phyloP scores from a whole-genome alignment of 2,113 vertebrate species.

The Tauraco erythrolophus region DNA sequence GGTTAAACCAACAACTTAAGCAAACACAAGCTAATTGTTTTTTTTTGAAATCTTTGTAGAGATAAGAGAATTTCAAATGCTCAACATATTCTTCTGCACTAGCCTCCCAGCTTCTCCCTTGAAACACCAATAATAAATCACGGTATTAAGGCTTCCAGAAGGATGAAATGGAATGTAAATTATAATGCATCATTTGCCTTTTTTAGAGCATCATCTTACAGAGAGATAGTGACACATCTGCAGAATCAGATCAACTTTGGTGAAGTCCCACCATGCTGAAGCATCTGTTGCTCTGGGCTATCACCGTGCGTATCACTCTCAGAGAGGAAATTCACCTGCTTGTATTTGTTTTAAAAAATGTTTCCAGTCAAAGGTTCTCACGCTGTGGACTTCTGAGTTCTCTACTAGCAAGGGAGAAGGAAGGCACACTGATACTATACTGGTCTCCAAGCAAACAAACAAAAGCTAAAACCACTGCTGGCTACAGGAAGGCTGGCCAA shows the following conservation, averaged over 20 bases:
- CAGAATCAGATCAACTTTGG: not conserved
- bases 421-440: not conserved
- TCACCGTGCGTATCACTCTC: fast-evolving
- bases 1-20: not conserved
- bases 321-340: not conserved
- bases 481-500: not conserved
- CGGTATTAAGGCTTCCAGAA: not conserved
- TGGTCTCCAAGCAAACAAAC: not conserved
- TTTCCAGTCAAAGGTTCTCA: not conserved
- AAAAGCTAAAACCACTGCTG: not conserved
- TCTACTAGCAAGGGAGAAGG: not conserved
- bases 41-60: not conserved
- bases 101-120: not conserved
- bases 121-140: not conserved
- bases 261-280: fast-evolving
- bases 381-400: not conserved
- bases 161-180: slow-evolving; percentile 12
- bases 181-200: not conserved
- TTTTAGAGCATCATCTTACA: not conserved
- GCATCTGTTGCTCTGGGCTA: not conserved
- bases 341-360: not conserved
- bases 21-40: not conserved
- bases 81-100: not conserved
- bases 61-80: not conserved
- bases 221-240: not conserved